Evolutionary conservation across 2,113 vertebrate genomes (phyloP), one percentile per base, ranked within the genome.

Genomic region (Vidua chalybeata): DNA sequence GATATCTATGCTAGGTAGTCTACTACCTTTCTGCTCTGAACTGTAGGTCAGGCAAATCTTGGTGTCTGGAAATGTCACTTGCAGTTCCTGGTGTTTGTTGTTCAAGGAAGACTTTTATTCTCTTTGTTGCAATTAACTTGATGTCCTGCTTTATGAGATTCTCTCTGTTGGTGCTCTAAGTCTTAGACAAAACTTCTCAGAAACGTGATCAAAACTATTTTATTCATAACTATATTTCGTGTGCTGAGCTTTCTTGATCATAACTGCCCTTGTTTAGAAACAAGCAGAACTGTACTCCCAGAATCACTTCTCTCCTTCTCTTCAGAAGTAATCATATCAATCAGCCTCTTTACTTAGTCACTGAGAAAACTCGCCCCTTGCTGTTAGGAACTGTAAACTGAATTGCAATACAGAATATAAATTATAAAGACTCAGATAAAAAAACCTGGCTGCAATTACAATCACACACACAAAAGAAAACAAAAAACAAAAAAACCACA

Each of bases 331-430:
- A 82, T 85, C 43, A 59, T 52, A 22, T n/a, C 59, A 51, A 77
- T 89, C 68, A 68, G 24, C 11, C 39, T 87, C 41, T 82, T 88
- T 86, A 80, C n/a, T 75, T 52, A 83, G 30, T 45, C 52, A 35
- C 35, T 13, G 13, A 76, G 72, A 94, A 87, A 91, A 71, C 39
- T 63, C 59, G 52, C 28, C 33, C 9, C 61, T 92, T 84, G 26
- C 90, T 96, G 62, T 88, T 94, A 93, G 84, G n/a, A 78, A 46
- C 88, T 92, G 37, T 78, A 94, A 95, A 95, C 82, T 89, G 75
- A 88, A 84, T 87, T 85, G 28, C 55, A 84, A 82, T 80, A 31
- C 18, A 68, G 64, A 92, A 94, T 23, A 80, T 66, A 45, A 92
- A 95, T 87, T 90, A 89, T 13, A 74, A 92, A 87, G 24, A 43